Base-by-base conservation (phyloP, 1,140 invertebrate genomes). In the Arctopsyche grandis region DNA sequence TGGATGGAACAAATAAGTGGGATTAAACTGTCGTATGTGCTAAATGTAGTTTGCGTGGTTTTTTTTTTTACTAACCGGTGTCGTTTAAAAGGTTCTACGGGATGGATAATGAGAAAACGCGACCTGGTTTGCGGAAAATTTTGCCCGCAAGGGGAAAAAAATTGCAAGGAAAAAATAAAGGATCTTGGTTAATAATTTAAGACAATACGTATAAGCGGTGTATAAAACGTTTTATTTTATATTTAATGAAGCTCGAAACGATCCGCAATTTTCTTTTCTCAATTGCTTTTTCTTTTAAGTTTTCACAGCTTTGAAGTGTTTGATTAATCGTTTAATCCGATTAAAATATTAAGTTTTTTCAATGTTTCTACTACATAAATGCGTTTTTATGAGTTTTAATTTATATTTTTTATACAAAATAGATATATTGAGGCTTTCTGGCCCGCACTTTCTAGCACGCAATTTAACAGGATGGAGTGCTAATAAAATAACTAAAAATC, bases 201-300 rank as follows among this genome's bases (percentile, higher is more conserved):
- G 16, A 60, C 16, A 52, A 52, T 52, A 19, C 16, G 16, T 16
- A 10, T 26, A 66, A 14, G 63, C 12, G 10, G 21, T 22, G 12
- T 52, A 26, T 66, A 26, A 66, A 66, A 66, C 63, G 63, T 66
- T 66, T 66, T 7, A 0, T 66, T 60, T 60, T 66, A 66, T 26
- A 24, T 66, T 26, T 26, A 22, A 66, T 66, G 63, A 14, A n/a
- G n/a, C 24, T 26, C 63, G 24, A 24, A 66, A 22, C 24, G 24
- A 26, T 60, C 19, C 21, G n/a, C 19, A 52, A 52, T 22, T 60
- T 60, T 60, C 21, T 10, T 4, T 60, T 21, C 21, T 60, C 58
- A 60, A 22, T 60, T 22, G 3, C 5, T 22, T 52, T 52, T 52
- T 52, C 29, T 38, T 38, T 16, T 10, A 52, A 52, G 12, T 16